Base-by-base conservation (phyloP, 2,113 vertebrate genomes). In the Syngnathus typhle region DNA sequence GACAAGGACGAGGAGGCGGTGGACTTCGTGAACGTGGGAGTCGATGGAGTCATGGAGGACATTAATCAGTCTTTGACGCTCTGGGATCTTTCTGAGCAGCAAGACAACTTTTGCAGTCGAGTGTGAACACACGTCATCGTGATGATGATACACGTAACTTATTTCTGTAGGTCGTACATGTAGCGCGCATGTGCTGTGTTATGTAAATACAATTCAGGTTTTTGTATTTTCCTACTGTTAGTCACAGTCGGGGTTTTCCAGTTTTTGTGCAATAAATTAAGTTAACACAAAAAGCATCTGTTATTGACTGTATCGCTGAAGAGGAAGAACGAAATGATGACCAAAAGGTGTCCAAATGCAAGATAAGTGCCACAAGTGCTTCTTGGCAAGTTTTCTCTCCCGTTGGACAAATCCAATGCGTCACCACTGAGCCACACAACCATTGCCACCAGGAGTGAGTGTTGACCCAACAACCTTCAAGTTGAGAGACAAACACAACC, bases 401-500 rank as follows among this genome's bases (percentile, higher is more conserved):
- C 83, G 12, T 82, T 89, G 38, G 84, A 81, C 10, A 85, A 85
- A 79, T 92, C 91, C 82, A 92, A 68, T 0, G 90, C 88, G 0
- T n/a, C n/a, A 32, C 27, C 27, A 32, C 27, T 32, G 27, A 32
- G 27, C 27, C 27, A 32, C 27, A 32, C 27, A 32, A 32, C 27
- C 2, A 32, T 32, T 32, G 27, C 2, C 27, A 32, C 27, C 27
- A 32, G 27, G 27, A 32, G 27, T 32, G 27, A 32, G 27, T 3
- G 3, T 32, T 3, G 27, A 32, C 27, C 3, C 27, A 32, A 32
- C 27, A 32, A 32, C 27, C 27, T 32, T 32, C 27, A 32, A 32
- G 27, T 32, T 32, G 27, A 32, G 27, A 32, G 27, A 32, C 27
- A 32, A 32, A 32, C 27, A 32, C 27, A 3, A 3, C 27, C 27